Base-by-base conservation (phyloP, 2,888 invertebrate genomes). In the Amiota minor region DNA sequence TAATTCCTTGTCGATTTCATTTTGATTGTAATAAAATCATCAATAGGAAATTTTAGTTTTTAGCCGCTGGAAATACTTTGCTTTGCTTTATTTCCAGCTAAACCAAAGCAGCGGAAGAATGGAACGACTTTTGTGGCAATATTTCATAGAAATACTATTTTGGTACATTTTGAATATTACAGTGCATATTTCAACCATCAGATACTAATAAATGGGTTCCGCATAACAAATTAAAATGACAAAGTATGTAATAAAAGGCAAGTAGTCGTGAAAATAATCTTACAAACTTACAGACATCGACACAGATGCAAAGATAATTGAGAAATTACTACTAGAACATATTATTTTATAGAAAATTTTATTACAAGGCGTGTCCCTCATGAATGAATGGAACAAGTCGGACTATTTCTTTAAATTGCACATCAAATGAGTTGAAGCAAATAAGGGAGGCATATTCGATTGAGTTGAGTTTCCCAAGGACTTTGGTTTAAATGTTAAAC, bases 111-210 rank as follows among this genome's bases (percentile, higher is more conserved):
- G n/a, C n/a, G 80, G 83, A 79, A 79, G 79, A 81, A 83, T 18
- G n/a, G 16, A 18, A 10, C 12, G 47, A 20, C 35, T 35, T 35
- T 0, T 35, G 35, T 35, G 35, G 35, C 6, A 8, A 35, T 6
- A 35, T 35, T 35, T 35, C 35, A 35, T 35, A 4, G 6, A 46
- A 35, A 20, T 61, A 62, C 67, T 45, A 73, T 77, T 70, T 77
- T 81, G 74, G 78, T 3, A 35, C 35, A 6, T 35, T 35, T 35
- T 35, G 35, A 6, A 35, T 8, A 77, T 72, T 72, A 62, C 23
- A 64, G 35, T 68, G 85, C 80, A 80, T 81, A 80, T 84, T 83
- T 83, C 81, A 76, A 75, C 82, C 80, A 84, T 83, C 80, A 84
- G 77, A 75, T 78, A 80, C n/a, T 79, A 80, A 83, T 84, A 83